Base-by-base conservation (phyloP, 2,888 invertebrate genomes). In the Hemithea aestivaria region DNA sequence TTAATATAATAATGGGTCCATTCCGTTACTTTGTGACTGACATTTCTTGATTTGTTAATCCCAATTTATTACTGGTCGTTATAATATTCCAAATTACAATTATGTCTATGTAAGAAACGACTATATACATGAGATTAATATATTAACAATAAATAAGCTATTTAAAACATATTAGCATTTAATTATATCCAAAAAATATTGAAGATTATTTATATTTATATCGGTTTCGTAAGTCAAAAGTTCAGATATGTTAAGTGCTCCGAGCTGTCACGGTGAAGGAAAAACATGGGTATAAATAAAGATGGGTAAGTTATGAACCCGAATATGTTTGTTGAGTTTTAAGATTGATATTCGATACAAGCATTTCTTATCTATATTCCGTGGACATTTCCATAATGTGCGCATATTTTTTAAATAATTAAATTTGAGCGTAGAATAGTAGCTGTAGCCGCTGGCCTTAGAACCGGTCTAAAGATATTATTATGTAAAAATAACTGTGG, bases 351-450 rank as follows among this genome's bases (percentile, higher is more conserved):
- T 36, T 8, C 11, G 35, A 36, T 21, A 35, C 5, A 12, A 28
- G 16, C 10, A 32, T 12, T 36, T 25, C 25, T 40, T 32, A 40
- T 40, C 35, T 8, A 26, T 30, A 8, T 22, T 35, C 10, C 12
- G 23, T 11, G 35, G 27, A 9, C n/a, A 31, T 40, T 36, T 12
- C 20, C 20, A 36, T 35, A 35, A 35, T 34, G 24, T 43, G 11
- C 28, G 42, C 42, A 48, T 51, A 47, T 35, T 41, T 34, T 27
- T 33, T 29, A 27, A 23, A 41, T 42, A n/a, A 40, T 40, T 24
- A 37, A 40, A 43, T 43, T 43, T 43, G 34, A 23, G 45, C 47
- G 49, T 47, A 45, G 45, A 49, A 37, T 36, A 45, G 47, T 49
- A 47, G 51, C 47, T 12, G 21, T 16, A n/a, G 36, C 44, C 36